Percentiles rank a stretch among this genome's conserved stretches.
phyloP scores from a whole-genome alignment of 1,140 invertebrate genomes.

The Drosophila ironensis region DNA sequence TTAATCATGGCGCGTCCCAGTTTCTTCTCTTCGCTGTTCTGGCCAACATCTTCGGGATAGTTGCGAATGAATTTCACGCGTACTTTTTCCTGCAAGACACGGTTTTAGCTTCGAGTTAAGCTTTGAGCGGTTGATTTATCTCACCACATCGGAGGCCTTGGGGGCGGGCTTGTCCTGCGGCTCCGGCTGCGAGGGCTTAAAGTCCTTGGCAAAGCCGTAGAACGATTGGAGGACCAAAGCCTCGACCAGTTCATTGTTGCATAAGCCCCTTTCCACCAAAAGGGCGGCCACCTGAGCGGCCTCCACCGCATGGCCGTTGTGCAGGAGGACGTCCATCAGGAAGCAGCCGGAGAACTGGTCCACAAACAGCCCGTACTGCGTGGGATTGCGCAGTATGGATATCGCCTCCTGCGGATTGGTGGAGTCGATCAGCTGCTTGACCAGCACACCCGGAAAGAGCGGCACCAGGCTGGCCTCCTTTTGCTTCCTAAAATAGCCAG shows the following conservation, averaged over 20 bases:
- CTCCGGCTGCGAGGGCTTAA: conserved; percentile 81
- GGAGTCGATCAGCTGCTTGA: conserved; percentile 54
- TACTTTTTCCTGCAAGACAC: conserved; percentile 84
- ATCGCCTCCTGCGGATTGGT: conserved; percentile 84
- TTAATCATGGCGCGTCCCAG: conserved; percentile 60
- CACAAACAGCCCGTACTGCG: conserved; percentile 95
- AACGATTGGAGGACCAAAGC: conserved; percentile 89
- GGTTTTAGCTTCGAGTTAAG: background rate
- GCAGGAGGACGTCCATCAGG: conserved; percentile 91
- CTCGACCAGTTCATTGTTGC: conserved; percentile 89
- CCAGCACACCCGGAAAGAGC: conserved; percentile 36
- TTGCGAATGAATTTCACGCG: conserved; percentile 91
- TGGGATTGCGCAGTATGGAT: conserved; percentile 88
- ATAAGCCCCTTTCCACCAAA: conserved; percentile 92
- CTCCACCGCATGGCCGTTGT: conserved; percentile 86
- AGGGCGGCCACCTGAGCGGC: conserved; percentile 86
- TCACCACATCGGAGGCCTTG: conserved; percentile 31
- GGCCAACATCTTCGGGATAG: conserved; percentile 94
- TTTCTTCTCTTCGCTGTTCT: conserved; percentile 41
- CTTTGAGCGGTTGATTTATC: background rate
- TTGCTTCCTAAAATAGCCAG: conserved; percentile 36
- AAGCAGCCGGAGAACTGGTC: conserved; percentile 91
- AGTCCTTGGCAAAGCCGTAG: conserved; percentile 86
- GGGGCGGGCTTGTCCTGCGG: conserved; percentile 23
- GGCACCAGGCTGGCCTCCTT: conserved; percentile 51